These are phyloP conservation scores for Petaurus breviceps DNA, from an alignment of 2,113 vertebrate species.

Conservation along the genomic window DNA sequence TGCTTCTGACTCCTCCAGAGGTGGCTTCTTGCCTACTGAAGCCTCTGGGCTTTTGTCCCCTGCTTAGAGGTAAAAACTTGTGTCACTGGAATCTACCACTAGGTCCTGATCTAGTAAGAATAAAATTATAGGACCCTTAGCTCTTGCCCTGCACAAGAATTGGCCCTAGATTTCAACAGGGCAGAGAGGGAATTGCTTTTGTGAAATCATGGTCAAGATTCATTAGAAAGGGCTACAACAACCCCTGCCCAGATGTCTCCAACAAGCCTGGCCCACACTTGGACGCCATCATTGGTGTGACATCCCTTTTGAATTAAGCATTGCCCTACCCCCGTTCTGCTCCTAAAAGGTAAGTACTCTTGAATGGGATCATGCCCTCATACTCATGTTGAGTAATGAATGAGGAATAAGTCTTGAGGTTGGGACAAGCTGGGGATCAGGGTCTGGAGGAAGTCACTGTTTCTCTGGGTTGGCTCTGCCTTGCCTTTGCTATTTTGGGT, in stretches of 20 bases:
- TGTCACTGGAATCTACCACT: neutral
- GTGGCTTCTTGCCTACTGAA: neutral
- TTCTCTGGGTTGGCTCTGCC: neutral
- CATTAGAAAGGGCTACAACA: neutral
- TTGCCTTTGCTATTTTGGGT: neutral
- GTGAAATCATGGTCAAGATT: neutral
- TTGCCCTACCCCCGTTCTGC: neutral
- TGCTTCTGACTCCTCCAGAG: neutral
- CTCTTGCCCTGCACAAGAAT: neutral
- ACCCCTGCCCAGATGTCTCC: neutral
- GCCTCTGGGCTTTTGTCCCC: neutral
- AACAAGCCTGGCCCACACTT: neutral
- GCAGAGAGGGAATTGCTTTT: neutral
- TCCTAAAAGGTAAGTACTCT: neutral
- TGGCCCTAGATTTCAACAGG: neutral
- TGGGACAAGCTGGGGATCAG: neutral
- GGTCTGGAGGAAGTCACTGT: neutral
- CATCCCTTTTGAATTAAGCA: neutral
- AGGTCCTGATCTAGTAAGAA: neutral
- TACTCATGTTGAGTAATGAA: neutral
- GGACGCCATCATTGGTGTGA: neutral
- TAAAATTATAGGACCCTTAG: neutral
- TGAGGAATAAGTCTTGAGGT: neutral
- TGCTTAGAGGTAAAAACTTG: neutral
- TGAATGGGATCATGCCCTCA: neutral